Evolutionary conservation across 2,888 invertebrate species (phyloP).

Genomic region (Pachliopta kotzebuea): DNA sequence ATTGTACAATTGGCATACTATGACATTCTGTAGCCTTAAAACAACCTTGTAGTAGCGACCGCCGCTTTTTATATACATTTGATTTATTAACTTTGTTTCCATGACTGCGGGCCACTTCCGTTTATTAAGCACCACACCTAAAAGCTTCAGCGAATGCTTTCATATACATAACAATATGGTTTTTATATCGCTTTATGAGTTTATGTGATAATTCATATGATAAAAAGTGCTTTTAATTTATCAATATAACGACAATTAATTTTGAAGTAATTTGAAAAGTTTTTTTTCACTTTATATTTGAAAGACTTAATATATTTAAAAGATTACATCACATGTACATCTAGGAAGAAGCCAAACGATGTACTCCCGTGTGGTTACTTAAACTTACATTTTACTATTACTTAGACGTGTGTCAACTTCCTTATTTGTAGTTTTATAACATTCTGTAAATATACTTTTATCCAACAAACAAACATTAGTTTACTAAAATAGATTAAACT

Average conservation of each 20-base stretch:
- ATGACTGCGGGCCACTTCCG: conserved; percentile 24
- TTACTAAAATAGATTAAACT: too few species aligned
- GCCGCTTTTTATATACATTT: conserved; percentile 22
- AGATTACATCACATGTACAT: not conserved
- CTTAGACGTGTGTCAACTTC: not conserved
- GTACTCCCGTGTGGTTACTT: not conserved
- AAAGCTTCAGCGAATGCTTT: conserved; percentile 9
- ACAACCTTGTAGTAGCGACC: conserved; percentile 12
- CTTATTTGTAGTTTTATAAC: not conserved
- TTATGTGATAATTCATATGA: too few species aligned
- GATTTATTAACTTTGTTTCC: conserved; percentile 23
- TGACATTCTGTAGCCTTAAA: conserved; percentile 8
- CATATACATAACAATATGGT: conserved; percentile 6
- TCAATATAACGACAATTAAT: too few species aligned
- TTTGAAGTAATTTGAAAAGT: too few species aligned
- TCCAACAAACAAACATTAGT: too few species aligned
- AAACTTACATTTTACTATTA: too few species aligned
- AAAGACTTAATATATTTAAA: not conserved
- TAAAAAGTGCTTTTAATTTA: too few species aligned
- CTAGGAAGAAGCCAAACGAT: conserved; percentile 1
- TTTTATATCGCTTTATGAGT: not conserved
- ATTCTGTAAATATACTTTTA: too few species aligned
- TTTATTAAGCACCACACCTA: conserved; percentile 29
- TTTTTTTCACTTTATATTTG: too few species aligned
- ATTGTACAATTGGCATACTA: not conserved